phyloP scores from a whole-genome alignment of 2,113 vertebrate genomes.

The Carollia perspicillata region DNA sequence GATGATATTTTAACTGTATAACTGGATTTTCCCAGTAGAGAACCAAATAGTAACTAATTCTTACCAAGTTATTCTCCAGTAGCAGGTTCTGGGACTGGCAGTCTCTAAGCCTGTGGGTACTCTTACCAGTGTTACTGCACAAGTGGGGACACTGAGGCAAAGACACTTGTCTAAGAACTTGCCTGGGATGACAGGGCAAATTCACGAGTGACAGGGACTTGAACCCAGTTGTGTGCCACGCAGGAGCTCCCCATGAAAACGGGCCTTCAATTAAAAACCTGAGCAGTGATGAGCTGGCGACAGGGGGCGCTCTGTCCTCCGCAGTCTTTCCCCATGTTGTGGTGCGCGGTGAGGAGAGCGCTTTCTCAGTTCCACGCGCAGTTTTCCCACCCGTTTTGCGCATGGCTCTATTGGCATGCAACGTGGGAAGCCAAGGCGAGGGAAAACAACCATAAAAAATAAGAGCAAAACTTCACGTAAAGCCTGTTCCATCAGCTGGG shows the following conservation, averaged over 20 bases:
- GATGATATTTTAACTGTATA: neutral
- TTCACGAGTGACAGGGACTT: fast-evolving
- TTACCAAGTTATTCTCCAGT: neutral
- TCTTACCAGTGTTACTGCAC: neutral
- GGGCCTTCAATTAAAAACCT: neutral
- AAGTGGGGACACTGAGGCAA: neutral
- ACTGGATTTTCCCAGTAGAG: neutral
- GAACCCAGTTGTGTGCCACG: neutral
- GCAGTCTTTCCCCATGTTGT: neutral
- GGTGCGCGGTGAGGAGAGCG: neutral
- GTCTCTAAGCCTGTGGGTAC: neutral
- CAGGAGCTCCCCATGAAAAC: neutral
- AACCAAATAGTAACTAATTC: neutral
- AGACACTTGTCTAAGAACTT: neutral
- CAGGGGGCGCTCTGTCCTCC: neutral
- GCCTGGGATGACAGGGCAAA: neutral
- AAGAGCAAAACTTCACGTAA: neutral
- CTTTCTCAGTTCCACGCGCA: neutral
- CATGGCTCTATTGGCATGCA: fast-evolving
- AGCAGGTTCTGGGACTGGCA: neutral
- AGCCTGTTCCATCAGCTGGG: neutral
- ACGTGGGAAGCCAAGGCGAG: neutral
- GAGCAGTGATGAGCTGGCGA: neutral
- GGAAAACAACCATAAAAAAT: neutral
- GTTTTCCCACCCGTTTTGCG: neutral